A percentile compares a stretch with the other conserved stretches of the same genome.
Evolutionary conservation across 2,113 vertebrate species (phyloP).

Genomic region (Elephas maximus): DNA sequence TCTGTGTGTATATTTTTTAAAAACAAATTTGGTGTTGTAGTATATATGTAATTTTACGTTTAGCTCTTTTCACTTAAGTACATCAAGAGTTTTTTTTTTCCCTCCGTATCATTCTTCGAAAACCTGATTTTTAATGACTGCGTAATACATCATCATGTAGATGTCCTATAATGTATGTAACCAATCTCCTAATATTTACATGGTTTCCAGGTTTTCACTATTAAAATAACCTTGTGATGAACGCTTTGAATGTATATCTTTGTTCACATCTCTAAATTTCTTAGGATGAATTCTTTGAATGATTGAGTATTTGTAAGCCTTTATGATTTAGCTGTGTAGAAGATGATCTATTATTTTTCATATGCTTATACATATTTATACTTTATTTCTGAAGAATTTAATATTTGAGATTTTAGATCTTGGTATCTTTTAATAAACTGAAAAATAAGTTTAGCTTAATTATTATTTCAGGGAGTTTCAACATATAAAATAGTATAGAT

Average conservation of each 20-base stretch:
- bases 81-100: not conserved
- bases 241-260: not conserved
- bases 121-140: slow-evolving; percentile 3
- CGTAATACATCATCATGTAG: not conserved
- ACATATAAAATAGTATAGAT: slow-evolving; percentile 3
- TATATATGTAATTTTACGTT: slow-evolving; percentile 34
- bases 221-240: slow-evolving; percentile 44
- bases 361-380: not conserved
- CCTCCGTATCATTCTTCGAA: not conserved
- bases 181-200: not conserved
- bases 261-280: slow-evolving; percentile 1
- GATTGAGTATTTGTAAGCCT: slow-evolving; percentile 32
- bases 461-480: not conserved
- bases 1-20: not conserved
- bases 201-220: slow-evolving; percentile 15
- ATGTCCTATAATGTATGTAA: not conserved
- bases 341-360: not conserved
- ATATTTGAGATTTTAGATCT: slow-evolving; percentile 57
- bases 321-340: not conserved
- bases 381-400: slow-evolving; percentile 62
- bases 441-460: slow-evolving; percentile 12
- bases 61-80: slow-evolving; percentile 29
- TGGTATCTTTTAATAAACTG: not conserved
- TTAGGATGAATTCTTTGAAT: slow-evolving; percentile 34
- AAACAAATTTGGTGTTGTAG: slow-evolving; percentile 10